Evolutionary conservation across 2,888 invertebrate genomes (phyloP).

Genomic region (Gisinianus flammeolus): DNA sequence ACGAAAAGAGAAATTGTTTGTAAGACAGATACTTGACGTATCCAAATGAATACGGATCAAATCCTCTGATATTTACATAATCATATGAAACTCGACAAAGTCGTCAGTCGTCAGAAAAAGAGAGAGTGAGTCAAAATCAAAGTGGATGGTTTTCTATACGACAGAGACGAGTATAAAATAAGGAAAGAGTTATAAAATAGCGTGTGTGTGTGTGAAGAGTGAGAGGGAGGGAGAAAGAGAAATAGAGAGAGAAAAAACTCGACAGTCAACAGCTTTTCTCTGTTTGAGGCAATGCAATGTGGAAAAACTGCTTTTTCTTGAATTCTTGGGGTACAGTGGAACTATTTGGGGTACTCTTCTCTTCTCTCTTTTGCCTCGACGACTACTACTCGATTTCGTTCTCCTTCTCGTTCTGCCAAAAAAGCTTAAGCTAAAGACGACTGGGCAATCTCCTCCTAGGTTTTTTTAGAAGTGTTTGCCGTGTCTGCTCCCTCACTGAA

Average conservation of each 20-base stretch:
- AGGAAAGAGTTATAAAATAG: too few relatives aligned
- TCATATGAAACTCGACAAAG: slow-evolving; percentile 10
- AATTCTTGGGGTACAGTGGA: slow-evolving; percentile 19
- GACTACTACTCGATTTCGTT: not conserved
- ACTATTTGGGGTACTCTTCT: not conserved
- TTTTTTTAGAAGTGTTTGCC: slow-evolving; percentile 12
- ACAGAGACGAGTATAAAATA: too few relatives aligned
- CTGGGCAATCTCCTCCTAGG: slow-evolving; percentile 34
- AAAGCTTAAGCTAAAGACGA: slow-evolving; percentile 14
- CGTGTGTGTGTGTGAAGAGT: too few relatives aligned
- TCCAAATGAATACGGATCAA: slow-evolving; percentile 18
- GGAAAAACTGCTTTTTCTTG: not conserved
- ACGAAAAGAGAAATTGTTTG: slow-evolving; percentile 8
- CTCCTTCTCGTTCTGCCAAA: not conserved
- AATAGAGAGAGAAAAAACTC: slow-evolving; percentile 5
- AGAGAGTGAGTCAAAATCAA: not conserved
- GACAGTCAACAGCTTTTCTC: slow-evolving; percentile 11
- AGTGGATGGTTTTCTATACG: too few relatives aligned
- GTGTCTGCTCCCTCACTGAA: slow-evolving; percentile 12
- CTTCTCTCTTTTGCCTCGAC: not conserved
- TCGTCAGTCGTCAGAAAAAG: not conserved
- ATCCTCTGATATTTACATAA: slow-evolving; percentile 16
- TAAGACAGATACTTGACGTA: slow-evolving; percentile 1
- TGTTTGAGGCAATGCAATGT: not conserved
- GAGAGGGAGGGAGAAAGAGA: not conserved